Percentiles rank a stretch among this genome's conserved stretches.
phyloP scores from a whole-genome alignment of 2,113 vertebrate species.

The Felis chaus region DNA sequence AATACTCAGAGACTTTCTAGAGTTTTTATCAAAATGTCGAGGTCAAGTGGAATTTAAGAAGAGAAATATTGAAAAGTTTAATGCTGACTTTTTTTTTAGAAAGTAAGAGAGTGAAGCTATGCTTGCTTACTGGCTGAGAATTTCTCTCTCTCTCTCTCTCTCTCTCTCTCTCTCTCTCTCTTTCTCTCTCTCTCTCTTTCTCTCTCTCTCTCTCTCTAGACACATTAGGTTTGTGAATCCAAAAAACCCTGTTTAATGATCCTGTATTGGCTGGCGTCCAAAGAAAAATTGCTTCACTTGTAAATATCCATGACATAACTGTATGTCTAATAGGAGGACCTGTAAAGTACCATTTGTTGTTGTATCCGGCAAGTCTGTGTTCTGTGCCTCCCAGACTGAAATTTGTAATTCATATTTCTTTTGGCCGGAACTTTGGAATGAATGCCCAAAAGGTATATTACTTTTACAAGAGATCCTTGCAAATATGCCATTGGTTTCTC shows the following conservation, averaged over 20 bases:
- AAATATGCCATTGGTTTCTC: slow-evolving; percentile 74
- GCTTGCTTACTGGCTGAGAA: neutral
- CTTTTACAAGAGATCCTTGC: slow-evolving; percentile 60
- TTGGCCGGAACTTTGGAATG: slow-evolving; percentile 71
- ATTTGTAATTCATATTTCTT: slow-evolving; percentile 74
- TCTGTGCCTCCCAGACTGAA: slow-evolving; percentile 53
- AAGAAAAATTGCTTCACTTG: slow-evolving; percentile 53
- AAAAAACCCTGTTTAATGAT: slow-evolving; percentile 50
- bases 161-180: too few species aligned
- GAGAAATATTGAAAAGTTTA: neutral
- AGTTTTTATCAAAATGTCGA: neutral
- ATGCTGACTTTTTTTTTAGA: neutral
- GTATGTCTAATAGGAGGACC: slow-evolving; percentile 66
- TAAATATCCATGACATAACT: slow-evolving; percentile 55
- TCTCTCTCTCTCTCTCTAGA: neutral
- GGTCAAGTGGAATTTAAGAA: neutral
- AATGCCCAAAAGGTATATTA: slow-evolving; percentile 72
- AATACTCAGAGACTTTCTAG: neutral
- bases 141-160: neutral
- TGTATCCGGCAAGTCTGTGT: slow-evolving; percentile 34
- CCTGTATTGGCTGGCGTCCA: slow-evolving; percentile 51
- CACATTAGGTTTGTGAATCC: slow-evolving; percentile 35
- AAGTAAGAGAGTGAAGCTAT: neutral
- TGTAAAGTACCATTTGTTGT: slow-evolving; percentile 51
- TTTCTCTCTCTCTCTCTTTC: neutral